These are phyloP conservation scores for Mycalesis mineus DNA, from an alignment of 2,888 invertebrate genomes.

Conservation along the genomic window DNA sequence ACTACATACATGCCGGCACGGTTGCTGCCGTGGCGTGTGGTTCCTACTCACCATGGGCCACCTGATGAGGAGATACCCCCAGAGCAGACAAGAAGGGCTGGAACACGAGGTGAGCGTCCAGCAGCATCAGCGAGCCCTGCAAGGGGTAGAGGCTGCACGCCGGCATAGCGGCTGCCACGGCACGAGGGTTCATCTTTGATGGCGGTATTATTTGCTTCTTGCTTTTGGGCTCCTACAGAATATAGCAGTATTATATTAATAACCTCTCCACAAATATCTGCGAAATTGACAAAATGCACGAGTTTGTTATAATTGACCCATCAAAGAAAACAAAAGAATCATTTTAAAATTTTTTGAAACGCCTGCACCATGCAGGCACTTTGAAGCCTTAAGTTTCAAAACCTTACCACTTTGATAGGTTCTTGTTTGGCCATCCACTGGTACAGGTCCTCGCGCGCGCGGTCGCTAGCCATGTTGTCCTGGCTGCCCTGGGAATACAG, in stretches of 20 bases:
- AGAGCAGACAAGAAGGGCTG: slow-evolving; percentile 93
- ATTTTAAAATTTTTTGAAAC: too few relatives aligned
- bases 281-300: too few relatives aligned
- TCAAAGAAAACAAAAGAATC: too few relatives aligned
- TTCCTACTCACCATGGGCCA: slow-evolving; percentile 66
- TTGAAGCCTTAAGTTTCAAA: too few relatives aligned
- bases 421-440: slow-evolving; percentile 98
- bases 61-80: slow-evolving; percentile 93
- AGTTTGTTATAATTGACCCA: too few relatives aligned
- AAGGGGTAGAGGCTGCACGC: slow-evolving; percentile 85
- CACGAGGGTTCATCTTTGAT: slow-evolving; percentile 63
- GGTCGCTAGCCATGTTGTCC: slow-evolving; percentile 73
- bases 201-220: slow-evolving; percentile 74
- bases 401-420: slow-evolving; percentile 65
- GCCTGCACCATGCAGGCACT: too few relatives aligned
- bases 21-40: too few relatives aligned
- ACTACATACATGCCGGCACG: too few relatives aligned
- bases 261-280: too few relatives aligned
- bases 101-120: slow-evolving; percentile 96
- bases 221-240: slow-evolving; percentile 59
- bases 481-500: slow-evolving; percentile 73
- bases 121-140: slow-evolving; percentile 88
- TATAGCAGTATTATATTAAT: too few relatives aligned
- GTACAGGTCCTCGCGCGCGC: slow-evolving; percentile 91
- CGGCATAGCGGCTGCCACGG: slow-evolving; percentile 64